These are phyloP conservation scores for Patiria miniata DNA, from an alignment of 35 echinoderm and acorn worm species.

Conservation along the genomic window DNA sequence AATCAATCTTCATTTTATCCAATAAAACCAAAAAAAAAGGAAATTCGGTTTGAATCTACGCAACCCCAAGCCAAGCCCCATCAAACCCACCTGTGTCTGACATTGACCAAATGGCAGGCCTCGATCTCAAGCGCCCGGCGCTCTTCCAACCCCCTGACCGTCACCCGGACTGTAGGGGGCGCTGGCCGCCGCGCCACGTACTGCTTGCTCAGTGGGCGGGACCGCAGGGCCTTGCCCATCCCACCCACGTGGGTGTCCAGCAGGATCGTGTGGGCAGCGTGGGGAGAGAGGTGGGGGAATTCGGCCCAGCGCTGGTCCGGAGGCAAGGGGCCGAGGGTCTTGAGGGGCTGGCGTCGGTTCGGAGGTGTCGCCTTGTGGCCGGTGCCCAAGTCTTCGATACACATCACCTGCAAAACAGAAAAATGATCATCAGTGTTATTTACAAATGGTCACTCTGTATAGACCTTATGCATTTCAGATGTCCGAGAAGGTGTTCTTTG, in stretches of 20 bases:
- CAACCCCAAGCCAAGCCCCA: no score
- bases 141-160: conserved; percentile 48
- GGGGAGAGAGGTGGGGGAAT: conserved; percentile 66
- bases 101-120: conserved; percentile 69
- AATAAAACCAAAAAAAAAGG: no score
- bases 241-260: conserved; percentile 73
- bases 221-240: conserved; percentile 55
- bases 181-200: conserved; percentile 57
- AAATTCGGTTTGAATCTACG: no score
- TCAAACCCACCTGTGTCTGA: conserved; percentile 80
- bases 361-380: conserved; percentile 21
- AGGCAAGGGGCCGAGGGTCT: conserved; percentile 46
- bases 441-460: no score
- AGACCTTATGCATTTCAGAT: no score
- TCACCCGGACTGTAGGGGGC: conserved; percentile 53
- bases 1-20: no score
- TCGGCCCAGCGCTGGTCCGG: conserved; percentile 52
- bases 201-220: conserved; percentile 43
- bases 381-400: conserved; percentile 41
- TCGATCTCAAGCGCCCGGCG: conserved; percentile 55
- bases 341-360: conserved; percentile 27
- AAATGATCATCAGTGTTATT: no score
- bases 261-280: conserved; percentile 57
- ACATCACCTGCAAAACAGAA: conserved; percentile 42
- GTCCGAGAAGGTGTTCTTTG: no score